Percentiles rank a stretch among this genome's conserved stretches.
Conservation (phyloP, 2,888 invertebrate genomes). For the Noctua janthe region DNA sequence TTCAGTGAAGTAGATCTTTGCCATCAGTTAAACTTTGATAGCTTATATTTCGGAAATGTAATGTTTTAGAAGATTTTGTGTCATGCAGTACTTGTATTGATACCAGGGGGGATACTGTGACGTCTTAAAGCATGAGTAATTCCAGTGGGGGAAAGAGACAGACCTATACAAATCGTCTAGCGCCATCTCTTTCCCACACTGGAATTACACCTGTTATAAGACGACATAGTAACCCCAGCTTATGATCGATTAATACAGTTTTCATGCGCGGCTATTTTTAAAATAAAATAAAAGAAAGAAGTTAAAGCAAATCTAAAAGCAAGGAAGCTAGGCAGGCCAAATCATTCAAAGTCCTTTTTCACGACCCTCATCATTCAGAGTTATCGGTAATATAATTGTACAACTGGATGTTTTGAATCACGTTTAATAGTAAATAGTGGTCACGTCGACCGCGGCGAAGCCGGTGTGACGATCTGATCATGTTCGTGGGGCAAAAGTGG, state of each 20-base stretch:
- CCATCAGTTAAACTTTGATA: background rate
- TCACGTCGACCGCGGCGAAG: too few relatives aligned
- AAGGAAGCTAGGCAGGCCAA: background rate
- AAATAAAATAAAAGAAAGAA: background rate
- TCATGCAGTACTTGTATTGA: background rate
- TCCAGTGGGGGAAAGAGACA: too few relatives aligned
- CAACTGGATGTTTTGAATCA: background rate
- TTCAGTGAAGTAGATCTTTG: background rate
- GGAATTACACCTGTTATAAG: too few relatives aligned
- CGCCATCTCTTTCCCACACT: too few relatives aligned
- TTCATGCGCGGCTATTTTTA: background rate
- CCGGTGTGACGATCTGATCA: too few relatives aligned
- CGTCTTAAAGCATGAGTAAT: too few relatives aligned
- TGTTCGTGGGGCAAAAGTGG: too few relatives aligned
- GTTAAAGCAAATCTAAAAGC: too few relatives aligned
- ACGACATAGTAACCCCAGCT: too few relatives aligned
- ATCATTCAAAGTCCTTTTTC: background rate
- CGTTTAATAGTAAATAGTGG: too few relatives aligned
- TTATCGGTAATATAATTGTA: background rate
- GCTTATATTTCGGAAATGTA: background rate
- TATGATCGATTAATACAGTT: background rate
- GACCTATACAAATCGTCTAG: too few relatives aligned
- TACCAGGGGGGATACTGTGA: background rate
- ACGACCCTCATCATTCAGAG: background rate
- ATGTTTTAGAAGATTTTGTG: background rate